Evolutionary conservation across 2,113 vertebrate species (phyloP).

Genomic region (Phyllostomus discolor): DNA sequence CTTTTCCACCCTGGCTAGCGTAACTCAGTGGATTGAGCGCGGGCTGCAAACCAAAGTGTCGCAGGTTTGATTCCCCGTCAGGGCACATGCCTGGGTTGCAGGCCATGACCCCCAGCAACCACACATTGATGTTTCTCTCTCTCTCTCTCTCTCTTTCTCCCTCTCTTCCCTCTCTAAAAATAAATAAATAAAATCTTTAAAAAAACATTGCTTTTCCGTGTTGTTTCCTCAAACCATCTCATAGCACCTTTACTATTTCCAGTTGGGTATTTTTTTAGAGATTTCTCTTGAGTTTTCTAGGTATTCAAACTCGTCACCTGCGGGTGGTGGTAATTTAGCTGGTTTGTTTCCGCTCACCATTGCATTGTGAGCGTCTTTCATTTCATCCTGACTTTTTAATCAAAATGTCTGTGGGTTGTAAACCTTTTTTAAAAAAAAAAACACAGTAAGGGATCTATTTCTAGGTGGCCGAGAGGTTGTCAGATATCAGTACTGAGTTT

Average conservation of each 20-base stretch:
- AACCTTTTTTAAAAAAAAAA: not conserved
- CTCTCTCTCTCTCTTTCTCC: too few relatives aligned
- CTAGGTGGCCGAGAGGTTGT: not conserved
- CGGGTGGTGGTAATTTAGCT: not conserved
- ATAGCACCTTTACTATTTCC: not conserved
- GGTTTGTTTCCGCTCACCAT: not conserved
- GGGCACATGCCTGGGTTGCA: too few relatives aligned
- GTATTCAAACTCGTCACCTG: not conserved
- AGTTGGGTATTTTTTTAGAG: not conserved
- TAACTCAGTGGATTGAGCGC: too few relatives aligned
- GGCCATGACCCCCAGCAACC: too few relatives aligned
- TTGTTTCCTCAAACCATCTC: not conserved
- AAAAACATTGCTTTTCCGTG: not conserved
- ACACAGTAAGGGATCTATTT: not conserved
- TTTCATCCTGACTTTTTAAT: not conserved
- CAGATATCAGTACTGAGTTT: not conserved
- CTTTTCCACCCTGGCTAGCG: too few relatives aligned
- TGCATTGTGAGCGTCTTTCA: not conserved
- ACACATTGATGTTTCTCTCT: too few relatives aligned
- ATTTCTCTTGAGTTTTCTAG: not conserved
- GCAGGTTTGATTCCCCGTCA: too few relatives aligned
- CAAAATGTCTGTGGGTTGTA: not conserved
- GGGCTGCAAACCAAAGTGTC: too few relatives aligned
- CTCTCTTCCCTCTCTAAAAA: too few relatives aligned
- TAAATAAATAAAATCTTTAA: too few relatives aligned